A percentile compares a stretch with the other conserved stretches of the same genome.
phyloP scores from a whole-genome alignment of 2,113 vertebrate genomes.

The Ahaetulla prasina region DNA sequence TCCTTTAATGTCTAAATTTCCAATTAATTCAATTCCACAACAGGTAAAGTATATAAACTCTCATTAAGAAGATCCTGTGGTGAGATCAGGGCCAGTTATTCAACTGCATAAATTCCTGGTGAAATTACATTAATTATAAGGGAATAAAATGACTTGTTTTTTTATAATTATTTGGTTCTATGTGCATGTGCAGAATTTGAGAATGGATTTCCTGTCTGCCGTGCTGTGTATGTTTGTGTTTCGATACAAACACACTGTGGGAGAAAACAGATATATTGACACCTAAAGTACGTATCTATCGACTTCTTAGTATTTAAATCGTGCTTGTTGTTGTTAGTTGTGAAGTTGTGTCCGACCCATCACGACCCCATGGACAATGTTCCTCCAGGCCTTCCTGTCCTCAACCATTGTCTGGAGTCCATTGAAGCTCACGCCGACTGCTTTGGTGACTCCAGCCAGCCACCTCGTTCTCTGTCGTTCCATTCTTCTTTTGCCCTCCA shows the following conservation, averaged over 20 bases:
- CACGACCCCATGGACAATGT: no score
- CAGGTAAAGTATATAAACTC: slow-evolving; percentile 46
- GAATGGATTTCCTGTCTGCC: slow-evolving; percentile 41
- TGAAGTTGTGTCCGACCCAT: no score
- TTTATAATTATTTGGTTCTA: slow-evolving; percentile 65
- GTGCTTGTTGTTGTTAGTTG: not conserved
- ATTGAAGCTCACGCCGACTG: no score
- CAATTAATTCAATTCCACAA: not conserved
- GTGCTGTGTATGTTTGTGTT: not conserved
- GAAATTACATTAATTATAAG: slow-evolving; percentile 70
- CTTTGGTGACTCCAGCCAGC: no score
- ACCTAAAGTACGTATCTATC: slow-evolving; percentile 5
- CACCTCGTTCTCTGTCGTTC: no score
- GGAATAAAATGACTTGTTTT: slow-evolving; percentile 68
- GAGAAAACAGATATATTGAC: not conserved
- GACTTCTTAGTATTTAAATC: not conserved
- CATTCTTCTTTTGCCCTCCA: no score
- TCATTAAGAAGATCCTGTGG: slow-evolving; percentile 66
- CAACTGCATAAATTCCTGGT: slow-evolving; percentile 71
- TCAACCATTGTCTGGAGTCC: no score
- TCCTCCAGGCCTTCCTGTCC: no score
- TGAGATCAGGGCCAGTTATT: slow-evolving; percentile 73
- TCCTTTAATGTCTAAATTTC: not conserved
- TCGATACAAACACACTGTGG: not conserved
- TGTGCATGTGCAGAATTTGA: not conserved